Evolutionary conservation across 2,113 vertebrate species (phyloP), one percentile per base, ranked within the genome.

Genomic region (Bufo bufo): DNA sequence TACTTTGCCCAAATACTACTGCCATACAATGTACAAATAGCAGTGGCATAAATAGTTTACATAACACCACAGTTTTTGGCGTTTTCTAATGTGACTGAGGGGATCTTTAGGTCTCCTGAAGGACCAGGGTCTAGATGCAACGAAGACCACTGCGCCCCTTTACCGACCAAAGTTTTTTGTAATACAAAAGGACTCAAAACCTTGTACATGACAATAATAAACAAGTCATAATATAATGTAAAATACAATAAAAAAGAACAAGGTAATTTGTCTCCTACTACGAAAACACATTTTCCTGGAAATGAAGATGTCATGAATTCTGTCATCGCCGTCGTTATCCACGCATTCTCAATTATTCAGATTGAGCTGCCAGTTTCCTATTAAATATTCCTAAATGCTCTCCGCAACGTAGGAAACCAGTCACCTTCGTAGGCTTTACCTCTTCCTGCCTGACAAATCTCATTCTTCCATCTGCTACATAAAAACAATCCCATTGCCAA

Each of bases 271-370:
- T 80, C 78, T 59, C 54, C 78, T 2, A 45, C 54, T 59, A 43
- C 3, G 71, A 58, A 23, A 58, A 79, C 9, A 54, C 56, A 80
- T 80, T 80, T 80, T 80, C 54, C 78, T 80, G 56, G 78, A 80
- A 80, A 80, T 80, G 78, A 80, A 80, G 56, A 80, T 80, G 54
- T 80, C 43, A 80, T 80, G 63, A 66, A 66, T 83, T 66, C 80
- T 47, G 59, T 10, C 80, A 47, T 2, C 7, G 59, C 61, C 61
- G 16, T 50, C 14, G 45, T 66, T 50, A 50, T 52, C 61, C 45
- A 13, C 59, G 69, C 20, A 19, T 52, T 49, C 81, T 66, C 81
- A 83, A 43, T 83, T 83, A 83, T 83, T 66, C 81, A 50, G 16
- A 66, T 66, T 19, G 66, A 83, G 12, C 43, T 66, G 81, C 4